Percentiles rank a stretch among this genome's conserved stretches.
These are phyloP conservation scores for Dendropsophus ebraccatus DNA, from an alignment of 2,113 vertebrate genomes.

Conservation along the genomic window DNA sequence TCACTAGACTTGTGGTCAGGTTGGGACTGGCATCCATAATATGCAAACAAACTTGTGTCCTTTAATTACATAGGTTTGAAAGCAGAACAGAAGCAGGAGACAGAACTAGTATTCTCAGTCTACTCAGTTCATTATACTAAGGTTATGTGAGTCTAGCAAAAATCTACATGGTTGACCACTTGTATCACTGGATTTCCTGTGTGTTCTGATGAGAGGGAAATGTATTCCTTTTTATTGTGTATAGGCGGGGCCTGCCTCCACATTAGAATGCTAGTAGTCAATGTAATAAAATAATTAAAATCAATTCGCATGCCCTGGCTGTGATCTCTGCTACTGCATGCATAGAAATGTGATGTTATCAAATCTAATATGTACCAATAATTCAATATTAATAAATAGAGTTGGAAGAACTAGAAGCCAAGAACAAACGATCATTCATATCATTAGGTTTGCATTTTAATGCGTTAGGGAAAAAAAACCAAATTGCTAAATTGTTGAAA, in stretches of 20 bases:
- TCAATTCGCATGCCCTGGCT: not conserved
- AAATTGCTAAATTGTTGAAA: too few relatives aligned
- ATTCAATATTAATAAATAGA: not conserved
- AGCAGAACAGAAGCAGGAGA: too few relatives aligned
- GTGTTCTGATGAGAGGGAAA: not conserved
- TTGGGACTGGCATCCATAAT: too few relatives aligned
- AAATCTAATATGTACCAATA: not conserved
- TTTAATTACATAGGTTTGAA: too few relatives aligned
- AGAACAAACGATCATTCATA: too few relatives aligned
- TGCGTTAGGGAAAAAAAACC: too few relatives aligned
- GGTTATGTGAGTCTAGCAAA: not conserved
- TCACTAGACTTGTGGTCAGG: too few relatives aligned
- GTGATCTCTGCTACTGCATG: not conserved
- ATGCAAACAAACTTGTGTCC: too few relatives aligned
- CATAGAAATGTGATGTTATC: not conserved
- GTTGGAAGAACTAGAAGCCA: too few relatives aligned
- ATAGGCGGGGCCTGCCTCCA: not conserved
- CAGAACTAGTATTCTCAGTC: too few relatives aligned
- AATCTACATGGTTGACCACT: not conserved
- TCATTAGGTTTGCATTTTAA: too few relatives aligned
- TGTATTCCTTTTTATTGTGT: not conserved
- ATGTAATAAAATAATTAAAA: not conserved
- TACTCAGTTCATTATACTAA: not conserved
- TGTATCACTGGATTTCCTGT: not conserved
- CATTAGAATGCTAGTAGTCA: not conserved